Evolutionary conservation across 2,797 vertebrate genomes (phyloP).

Genomic region (Rhynchotus rufescens): DNA sequence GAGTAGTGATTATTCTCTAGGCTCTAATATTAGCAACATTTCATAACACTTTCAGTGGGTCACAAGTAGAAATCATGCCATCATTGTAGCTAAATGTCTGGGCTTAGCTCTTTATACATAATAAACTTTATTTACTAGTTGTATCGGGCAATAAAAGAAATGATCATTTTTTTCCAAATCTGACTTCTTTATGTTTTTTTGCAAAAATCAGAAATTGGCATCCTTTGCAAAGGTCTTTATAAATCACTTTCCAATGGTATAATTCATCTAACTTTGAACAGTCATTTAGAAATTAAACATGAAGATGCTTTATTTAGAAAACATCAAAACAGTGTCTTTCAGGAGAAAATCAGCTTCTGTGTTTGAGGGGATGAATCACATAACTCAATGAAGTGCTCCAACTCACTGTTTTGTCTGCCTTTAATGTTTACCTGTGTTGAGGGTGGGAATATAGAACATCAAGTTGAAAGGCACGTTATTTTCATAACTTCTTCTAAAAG

Average conservation of each 20-base stretch:
- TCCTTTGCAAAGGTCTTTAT: slow-evolving; percentile 46
- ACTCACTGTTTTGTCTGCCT: not conserved
- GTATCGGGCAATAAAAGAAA: not conserved
- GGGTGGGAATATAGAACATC: not conserved
- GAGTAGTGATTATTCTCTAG: not conserved
- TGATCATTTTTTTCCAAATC: not conserved
- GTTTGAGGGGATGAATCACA: slow-evolving; percentile 23
- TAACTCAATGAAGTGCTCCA: slow-evolving; percentile 1
- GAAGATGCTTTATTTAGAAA: slow-evolving; percentile 59
- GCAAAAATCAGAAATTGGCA: slow-evolving; percentile 30
- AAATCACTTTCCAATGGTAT: slow-evolving; percentile 33
- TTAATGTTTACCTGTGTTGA: not conserved
- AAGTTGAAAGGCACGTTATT: not conserved
- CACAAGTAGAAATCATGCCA: not conserved
- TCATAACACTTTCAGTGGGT: not conserved
- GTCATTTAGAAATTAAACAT: slow-evolving; percentile 60
- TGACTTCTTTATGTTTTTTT: not conserved
- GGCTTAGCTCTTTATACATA: not conserved
- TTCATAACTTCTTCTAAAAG: not conserved
- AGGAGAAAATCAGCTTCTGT: not conserved
- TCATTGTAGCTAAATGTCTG: not conserved
- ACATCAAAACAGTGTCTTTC: slow-evolving; percentile 45
- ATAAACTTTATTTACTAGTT: not conserved
- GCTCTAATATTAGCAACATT: not conserved
- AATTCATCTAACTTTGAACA: slow-evolving; percentile 55